Percentiles rank a stretch among this genome's conserved stretches.
Evolutionary conservation across 1,140 invertebrate species (phyloP).

Genomic region (Phthorimaea operculella): DNA sequence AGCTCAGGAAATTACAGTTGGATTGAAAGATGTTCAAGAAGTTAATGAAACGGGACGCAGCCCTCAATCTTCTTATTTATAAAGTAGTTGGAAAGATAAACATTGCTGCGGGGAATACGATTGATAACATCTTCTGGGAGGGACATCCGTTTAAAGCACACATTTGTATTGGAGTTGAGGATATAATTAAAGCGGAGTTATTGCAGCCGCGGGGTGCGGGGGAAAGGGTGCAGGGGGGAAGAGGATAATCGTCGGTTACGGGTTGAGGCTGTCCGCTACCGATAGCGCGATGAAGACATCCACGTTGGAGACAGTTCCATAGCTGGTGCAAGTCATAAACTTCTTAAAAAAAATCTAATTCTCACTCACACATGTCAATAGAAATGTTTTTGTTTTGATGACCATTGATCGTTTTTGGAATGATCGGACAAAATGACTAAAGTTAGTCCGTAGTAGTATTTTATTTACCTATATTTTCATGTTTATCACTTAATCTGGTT

Average conservation of each 20-base stretch:
- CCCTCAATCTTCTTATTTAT: background rate
- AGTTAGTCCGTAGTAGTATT: too few species aligned
- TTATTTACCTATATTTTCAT: too few species aligned
- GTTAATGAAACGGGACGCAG: background rate
- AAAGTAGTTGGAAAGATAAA: constrained; percentile 1
- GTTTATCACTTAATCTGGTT: too few species aligned
- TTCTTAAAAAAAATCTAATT: background rate
- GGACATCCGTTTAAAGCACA: too few species aligned
- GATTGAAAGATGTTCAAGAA: background rate
- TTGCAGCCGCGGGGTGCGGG: background rate
- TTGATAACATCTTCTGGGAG: background rate
- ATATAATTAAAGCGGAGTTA: background rate
- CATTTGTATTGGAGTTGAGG: too few species aligned
- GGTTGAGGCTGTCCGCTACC: background rate
- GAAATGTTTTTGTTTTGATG: too few species aligned
- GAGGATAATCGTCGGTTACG: background rate
- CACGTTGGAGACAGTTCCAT: background rate
- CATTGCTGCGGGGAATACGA: background rate
- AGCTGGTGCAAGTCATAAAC: background rate
- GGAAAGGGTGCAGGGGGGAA: background rate
- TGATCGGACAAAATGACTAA: too few species aligned
- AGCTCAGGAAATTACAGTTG: too few species aligned
- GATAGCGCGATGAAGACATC: background rate
- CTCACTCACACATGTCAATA: background rate
- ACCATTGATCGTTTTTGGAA: too few species aligned